Evolutionary conservation across 1,140 invertebrate genomes (phyloP), one percentile per base, ranked within the genome.

Genomic region (Atta texana): DNA sequence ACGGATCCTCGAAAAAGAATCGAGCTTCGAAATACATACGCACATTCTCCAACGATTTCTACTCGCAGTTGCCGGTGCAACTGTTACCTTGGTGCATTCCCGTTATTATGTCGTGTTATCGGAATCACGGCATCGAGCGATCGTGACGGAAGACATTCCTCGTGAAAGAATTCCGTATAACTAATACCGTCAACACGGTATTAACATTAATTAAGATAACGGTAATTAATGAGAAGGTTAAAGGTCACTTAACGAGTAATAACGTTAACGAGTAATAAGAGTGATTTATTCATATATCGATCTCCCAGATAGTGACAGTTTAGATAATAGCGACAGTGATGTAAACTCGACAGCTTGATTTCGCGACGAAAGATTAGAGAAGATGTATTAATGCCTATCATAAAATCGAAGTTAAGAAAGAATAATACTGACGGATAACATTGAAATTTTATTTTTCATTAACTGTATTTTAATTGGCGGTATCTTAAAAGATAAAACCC

Each of bases 71-170:
- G 39, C 31, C 61, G 24, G 63, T 82, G 80, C 78, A 82, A 84
- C 80, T 74, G 80, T 84, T 84, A 84, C 39, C 55, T 63, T 51
- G 69, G 55, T 74, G 55, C 53, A 31, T 82, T 84, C 69, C 80
- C 80, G 80, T 84, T 84, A 82, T 82, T 59, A 71, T 44, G 80
- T 82, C 69, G 63, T n/a, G 55, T 84, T 75, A 75, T 84, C 55
- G 57, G 55, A 59, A 72, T 72, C 53, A 16, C 34, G 5, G 31
- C 7, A 63, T 24, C n/a, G 31, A 28, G 63, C 44, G 63, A 69
- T 81, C 63, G n/a, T 80, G 78, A 72, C 39, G 53, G 55, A 31
- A 74, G 24, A 18, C 12, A 61, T 82, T 61, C 55, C 34, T n/a
- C 21, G 18, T 16, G 68, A 49, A 74, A 49, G 80, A 74, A 82